Evolutionary conservation across 2,113 vertebrate species (phyloP), one percentile per base, ranked within the genome.

Genomic region (Apistogramma diplotaenia): DNA sequence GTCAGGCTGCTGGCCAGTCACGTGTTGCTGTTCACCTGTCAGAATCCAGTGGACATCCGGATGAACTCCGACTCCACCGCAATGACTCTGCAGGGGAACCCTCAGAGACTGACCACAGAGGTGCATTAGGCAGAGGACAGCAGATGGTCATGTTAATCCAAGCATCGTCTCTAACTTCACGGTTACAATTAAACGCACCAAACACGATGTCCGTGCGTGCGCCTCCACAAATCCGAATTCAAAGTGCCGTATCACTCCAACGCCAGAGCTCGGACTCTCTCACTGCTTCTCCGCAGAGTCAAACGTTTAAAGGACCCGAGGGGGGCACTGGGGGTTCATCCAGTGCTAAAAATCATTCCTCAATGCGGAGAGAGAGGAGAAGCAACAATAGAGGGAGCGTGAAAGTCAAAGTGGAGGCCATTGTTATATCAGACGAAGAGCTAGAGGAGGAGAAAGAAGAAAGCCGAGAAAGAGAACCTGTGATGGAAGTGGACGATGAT

Each of bases 391-490:
- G 82, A 12, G 85, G 92, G 4, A 58, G 40, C 27, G 81, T 76
- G 10, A 94, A 96, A 11, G 94, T 98, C 10, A 98, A 98, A 85
- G 96, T 97, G 70, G 97, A 98, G 84, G 97, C 97, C 33, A 99
- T 99, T 6, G 95, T 99, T 23, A 98, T 98, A 87, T 98, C 97
- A 0, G 97, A 99, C 2, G 97, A 98, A 76, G 97, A 99, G 79
- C 76, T 96, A 0, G 97, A 93, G 57, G 85, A 91, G 37, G 89
- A 87, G 87, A 84, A 29, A 88, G 85, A 81, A 37, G 79, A n/a
- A 67, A 74, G 86, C 18, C 37, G 61, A 15, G 91, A 92, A 3
- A 71, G 79, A 27, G 93, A 94, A 19, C 91, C 92, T 6, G 94
- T 95, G 33, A 92, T 94, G 90, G 90, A 91, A 60, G 8, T 89